Evolutionary conservation across 2,797 vertebrate species (phyloP).

Genomic region (Graptemys geographica): DNA sequence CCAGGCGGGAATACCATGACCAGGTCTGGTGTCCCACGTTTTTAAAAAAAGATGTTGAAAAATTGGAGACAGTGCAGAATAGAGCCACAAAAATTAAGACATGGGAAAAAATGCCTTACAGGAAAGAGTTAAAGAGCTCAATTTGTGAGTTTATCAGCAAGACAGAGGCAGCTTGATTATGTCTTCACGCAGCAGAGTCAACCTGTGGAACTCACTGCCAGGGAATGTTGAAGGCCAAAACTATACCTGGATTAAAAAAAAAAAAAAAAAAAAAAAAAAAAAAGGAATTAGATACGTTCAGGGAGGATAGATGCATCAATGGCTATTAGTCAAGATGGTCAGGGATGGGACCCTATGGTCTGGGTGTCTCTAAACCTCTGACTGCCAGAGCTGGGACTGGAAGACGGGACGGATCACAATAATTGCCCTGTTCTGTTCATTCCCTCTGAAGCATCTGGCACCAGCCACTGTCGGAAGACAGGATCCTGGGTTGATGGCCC

Average conservation of each 20-base stretch:
- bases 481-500: too few relatives aligned
- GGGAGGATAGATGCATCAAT: too few relatives aligned
- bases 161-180: background rate
- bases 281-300: background rate
- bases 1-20: background rate
- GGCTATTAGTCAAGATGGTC: too few relatives aligned
- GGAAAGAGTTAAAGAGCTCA: background rate
- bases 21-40: accelerated
- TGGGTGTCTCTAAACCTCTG: too few relatives aligned
- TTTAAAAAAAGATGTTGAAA: background rate
- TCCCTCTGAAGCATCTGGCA: too few relatives aligned
- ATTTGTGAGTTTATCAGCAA: background rate
- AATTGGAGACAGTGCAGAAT: background rate
- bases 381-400: too few relatives aligned
- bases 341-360: too few relatives aligned
- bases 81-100: background rate
- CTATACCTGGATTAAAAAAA: background rate
- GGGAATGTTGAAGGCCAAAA: background rate
- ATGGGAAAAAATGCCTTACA: accelerated
- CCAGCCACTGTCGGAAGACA: too few relatives aligned
- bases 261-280: background rate
- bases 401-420: too few relatives aligned
- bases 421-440: too few relatives aligned
- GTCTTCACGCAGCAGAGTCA: accelerated
- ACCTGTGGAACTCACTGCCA: background rate